phyloP scores from a whole-genome alignment of 2,797 vertebrate genomes.

The Cuniculus paca region DNA sequence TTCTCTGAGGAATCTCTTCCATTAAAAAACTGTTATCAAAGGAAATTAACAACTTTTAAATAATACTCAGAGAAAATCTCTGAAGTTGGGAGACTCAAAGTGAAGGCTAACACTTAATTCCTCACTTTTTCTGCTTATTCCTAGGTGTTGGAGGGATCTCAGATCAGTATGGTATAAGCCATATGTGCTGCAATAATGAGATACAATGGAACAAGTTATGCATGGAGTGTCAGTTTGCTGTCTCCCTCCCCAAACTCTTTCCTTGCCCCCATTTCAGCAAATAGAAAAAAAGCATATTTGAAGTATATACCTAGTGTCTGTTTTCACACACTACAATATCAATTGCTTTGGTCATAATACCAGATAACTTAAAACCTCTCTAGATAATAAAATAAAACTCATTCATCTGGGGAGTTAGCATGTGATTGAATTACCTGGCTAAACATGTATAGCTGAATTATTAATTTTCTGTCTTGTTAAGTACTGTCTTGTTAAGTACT shows the following conservation, averaged over 20 bases:
- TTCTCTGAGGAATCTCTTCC: constrained; percentile 71
- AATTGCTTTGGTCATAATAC: constrained; percentile 87
- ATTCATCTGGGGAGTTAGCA: constrained; percentile 87
- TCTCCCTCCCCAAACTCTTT: constrained; percentile 66
- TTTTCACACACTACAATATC: constrained; percentile 89
- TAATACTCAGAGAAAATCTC: constrained; percentile 28
- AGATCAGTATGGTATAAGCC: constrained; percentile 74
- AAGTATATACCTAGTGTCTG: background rate
- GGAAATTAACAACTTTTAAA: constrained; percentile 81
- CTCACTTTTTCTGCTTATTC: constrained; percentile 68
- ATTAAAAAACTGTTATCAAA: constrained; percentile 74
- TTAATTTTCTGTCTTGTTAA: constrained; percentile 92
- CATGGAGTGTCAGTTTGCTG: constrained; percentile 78
- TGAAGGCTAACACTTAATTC: constrained; percentile 59
- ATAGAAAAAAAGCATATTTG: background rate
- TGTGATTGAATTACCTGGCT: constrained; percentile 97
- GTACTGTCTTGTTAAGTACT: constrained; percentile 86
- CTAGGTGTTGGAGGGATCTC: constrained; percentile 71
- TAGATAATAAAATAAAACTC: constrained; percentile 85
- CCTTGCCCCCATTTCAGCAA: background rate
- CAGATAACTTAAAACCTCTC: constrained; percentile 82
- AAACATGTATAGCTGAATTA: constrained; percentile 95
- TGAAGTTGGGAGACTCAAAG: constrained; percentile 43
- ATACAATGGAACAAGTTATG: constrained; percentile 59
- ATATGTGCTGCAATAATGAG: constrained; percentile 72